Evolutionary conservation across 2,797 vertebrate species (phyloP).

Genomic region (Morelia viridis): DNA sequence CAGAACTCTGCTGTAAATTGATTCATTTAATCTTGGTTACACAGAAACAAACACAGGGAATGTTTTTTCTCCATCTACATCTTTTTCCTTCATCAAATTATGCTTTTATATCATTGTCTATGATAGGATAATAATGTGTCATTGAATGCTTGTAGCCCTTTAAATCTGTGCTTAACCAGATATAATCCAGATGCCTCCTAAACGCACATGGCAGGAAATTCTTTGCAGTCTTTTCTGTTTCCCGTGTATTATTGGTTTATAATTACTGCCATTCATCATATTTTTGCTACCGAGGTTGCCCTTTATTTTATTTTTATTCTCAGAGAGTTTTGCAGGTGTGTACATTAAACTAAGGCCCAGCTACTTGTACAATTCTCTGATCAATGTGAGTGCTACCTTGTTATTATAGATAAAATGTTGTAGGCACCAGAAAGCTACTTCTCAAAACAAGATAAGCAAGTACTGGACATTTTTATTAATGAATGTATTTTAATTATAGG

Average conservation of each 20-base stretch:
- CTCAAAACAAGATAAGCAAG: constrained; percentile 45
- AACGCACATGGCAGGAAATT: constrained; percentile 71
- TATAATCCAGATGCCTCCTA: constrained; percentile 69
- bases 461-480: constrained; percentile 6
- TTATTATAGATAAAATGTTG: constrained; percentile 4
- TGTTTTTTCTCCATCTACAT: constrained; percentile 25
- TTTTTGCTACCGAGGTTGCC: constrained; percentile 64
- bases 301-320: constrained; percentile 16
- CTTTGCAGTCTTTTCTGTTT: constrained; percentile 71
- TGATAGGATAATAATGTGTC: constrained; percentile 52
- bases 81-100: constrained; percentile 37
- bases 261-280: constrained; percentile 72
- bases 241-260: constrained; percentile 71
- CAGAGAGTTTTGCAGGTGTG: constrained; percentile 64
- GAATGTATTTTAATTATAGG: not conserved
- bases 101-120: constrained; percentile 54
- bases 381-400: constrained; percentile 24
- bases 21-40: constrained; percentile 44
- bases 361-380: not conserved
- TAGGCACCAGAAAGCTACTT: constrained; percentile 33
- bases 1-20: constrained; percentile 49
- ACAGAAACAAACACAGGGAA: constrained; percentile 35
- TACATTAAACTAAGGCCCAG: constrained; percentile 58
- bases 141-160: constrained; percentile 55
- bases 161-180: constrained; percentile 62